Base-by-base conservation (phyloP, 2,888 invertebrate genomes). In the Rotaria socialis region DNA sequence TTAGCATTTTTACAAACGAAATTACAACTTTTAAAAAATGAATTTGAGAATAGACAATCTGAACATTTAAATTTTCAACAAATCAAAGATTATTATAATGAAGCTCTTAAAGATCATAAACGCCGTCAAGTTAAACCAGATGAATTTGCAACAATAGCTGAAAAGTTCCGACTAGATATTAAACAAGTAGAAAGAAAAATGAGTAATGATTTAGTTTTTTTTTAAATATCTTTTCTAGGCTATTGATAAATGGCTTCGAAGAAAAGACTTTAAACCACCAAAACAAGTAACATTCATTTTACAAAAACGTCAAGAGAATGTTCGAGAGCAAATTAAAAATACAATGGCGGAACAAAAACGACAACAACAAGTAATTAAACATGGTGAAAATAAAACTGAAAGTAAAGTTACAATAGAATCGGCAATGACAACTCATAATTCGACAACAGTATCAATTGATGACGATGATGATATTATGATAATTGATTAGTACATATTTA, bases 11-110 rank as follows among this genome's bases (percentile, higher is more conserved):
- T 67, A 27, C 67, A 67, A 67, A 67, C 67, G 19, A 67, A 67
- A 67, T 19, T 67, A 1, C 67, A 67, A 27, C 67, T 19, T 67
- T 67, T 67, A 19, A 67, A 67, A 67, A 67, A 67, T 67, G 67
- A 67, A 27, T 67, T 67, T 35, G 16, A 5, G 0, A 35, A 41
- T 35, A 35, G 35, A 67, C 67, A 67, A 35, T 19, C 67, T 67
- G 67, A 67, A 67, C 67, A 67, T 19, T 41, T 67, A 67, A 67
- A 67, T 67, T 41, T 67, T 19, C 35, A 67, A 67, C 67, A 67
- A 19, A 67, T 67, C 16, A 67, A 35, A 67, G 67, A 67, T 1
- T 67, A 67, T 35, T 67, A 67, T 19, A 67, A 35, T 35, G 35
- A 67, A 35, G 67, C 35, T 41, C 19, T 67, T 8, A 35, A 35